phyloP scores from a whole-genome alignment of 2,113 vertebrate genomes.

The Sterrhoptilus dennistouni region DNA sequence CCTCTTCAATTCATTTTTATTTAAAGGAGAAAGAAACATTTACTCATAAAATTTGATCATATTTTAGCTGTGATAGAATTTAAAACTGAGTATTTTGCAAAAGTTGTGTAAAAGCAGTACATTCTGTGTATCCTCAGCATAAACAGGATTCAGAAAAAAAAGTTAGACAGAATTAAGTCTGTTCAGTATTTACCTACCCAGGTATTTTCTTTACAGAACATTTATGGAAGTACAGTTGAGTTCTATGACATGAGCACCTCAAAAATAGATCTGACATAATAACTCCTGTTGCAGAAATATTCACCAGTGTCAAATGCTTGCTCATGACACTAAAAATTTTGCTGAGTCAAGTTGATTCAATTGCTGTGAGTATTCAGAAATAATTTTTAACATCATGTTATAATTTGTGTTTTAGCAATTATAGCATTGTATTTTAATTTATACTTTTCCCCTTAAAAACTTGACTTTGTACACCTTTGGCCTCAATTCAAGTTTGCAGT shows the following conservation, averaged over 20 bases:
- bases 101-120: not conserved
- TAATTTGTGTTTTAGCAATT: not conserved
- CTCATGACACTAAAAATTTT: not conserved
- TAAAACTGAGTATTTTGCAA: not conserved
- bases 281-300: not conserved
- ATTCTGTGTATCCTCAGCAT: not conserved
- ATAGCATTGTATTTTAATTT: not conserved
- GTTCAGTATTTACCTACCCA: not conserved
- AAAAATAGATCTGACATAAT: not conserved
- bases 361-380: not conserved
- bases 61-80: not conserved
- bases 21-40: not conserved
- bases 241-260: not conserved
- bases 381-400: not conserved
- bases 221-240: not conserved
- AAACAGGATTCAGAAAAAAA: not conserved
- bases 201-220: not conserved
- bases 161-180: not conserved
- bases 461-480: not conserved
- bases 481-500: not conserved
- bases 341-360: not conserved
- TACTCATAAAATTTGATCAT: not conserved
- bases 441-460: not conserved
- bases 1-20: not conserved
- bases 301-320: not conserved